Conservation (phyloP, 1,140 invertebrate species). For the Aphaenogaster floridana region DNA sequence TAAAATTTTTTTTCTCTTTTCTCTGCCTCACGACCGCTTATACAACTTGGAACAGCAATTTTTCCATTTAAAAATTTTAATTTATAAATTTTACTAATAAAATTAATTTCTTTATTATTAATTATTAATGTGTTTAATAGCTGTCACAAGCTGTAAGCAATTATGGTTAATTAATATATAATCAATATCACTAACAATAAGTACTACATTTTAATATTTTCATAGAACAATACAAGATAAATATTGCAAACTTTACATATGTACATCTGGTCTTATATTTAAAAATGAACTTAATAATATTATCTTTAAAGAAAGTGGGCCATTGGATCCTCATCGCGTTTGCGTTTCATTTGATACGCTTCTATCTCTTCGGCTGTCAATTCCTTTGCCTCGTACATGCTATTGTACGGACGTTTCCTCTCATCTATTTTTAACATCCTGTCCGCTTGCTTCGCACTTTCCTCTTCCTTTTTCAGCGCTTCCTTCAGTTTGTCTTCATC, state of each 20-base stretch:
- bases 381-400: slow-evolving; percentile 93
- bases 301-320: slow-evolving; percentile 88
- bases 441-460: slow-evolving; percentile 89
- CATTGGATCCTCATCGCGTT: slow-evolving; percentile 97
- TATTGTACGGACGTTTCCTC: slow-evolving; percentile 96
- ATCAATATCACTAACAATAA: neutral
- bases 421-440: slow-evolving; percentile 93
- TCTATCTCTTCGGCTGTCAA: slow-evolving; percentile 97
- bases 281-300: neutral
- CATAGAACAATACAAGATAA: neutral
- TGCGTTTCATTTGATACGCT: slow-evolving; percentile 95
- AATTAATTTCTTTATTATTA: no score
- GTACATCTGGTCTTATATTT: neutral
- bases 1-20: no score
- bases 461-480: slow-evolving; percentile 91
- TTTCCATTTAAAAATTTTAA: no score
- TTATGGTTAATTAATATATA: neutral
- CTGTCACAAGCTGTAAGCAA: neutral
- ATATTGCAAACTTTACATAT: neutral
- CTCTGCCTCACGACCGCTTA: no score
- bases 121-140: no score
- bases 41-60: no score
- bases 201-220: neutral
- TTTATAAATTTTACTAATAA: no score
- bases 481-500: slow-evolving; percentile 86